These are phyloP conservation scores for Cyclargus thomasi DNA, from an alignment of 1,140 invertebrate species.

Conservation along the genomic window DNA sequence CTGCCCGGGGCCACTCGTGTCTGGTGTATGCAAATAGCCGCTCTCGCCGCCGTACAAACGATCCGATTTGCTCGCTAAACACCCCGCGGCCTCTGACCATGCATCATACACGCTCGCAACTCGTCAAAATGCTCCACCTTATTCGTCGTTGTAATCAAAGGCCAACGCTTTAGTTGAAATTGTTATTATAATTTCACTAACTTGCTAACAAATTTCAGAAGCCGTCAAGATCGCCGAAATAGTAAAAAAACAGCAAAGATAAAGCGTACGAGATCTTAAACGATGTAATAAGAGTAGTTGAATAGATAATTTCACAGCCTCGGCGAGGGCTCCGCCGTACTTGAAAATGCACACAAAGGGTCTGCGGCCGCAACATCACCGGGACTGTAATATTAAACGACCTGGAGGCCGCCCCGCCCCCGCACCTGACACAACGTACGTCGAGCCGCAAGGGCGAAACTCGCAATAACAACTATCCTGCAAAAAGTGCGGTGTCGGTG, in stretches of 20 bases:
- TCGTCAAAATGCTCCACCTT: no score
- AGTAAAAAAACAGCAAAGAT: no score
- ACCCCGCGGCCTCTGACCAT: neutral
- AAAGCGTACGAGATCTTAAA: neutral
- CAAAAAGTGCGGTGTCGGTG: neutral
- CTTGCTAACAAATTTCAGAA: no score
- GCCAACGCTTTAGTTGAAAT: no score
- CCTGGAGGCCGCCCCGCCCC: no score
- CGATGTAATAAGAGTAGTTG: neutral
- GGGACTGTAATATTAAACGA: neutral
- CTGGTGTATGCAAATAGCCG: conserved; percentile 1
- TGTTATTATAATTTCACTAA: no score
- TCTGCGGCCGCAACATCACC: neutral
- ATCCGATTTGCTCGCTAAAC: neutral
- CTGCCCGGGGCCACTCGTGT: neutral
- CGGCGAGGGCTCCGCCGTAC: neutral
- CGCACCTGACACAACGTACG: neutral
- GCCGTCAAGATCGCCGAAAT: no score
- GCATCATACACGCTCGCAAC: no score
- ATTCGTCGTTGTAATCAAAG: no score
- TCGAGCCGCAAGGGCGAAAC: neutral
- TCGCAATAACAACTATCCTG: neutral
- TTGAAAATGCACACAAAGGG: neutral
- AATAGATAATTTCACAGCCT: neutral
- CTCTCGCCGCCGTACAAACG: neutral